A percentile compares a stretch with the other conserved stretches of the same genome.
These are phyloP conservation scores for Paratilapia polleni DNA, from an alignment of 2,113 vertebrate species.

Conservation along the genomic window DNA sequence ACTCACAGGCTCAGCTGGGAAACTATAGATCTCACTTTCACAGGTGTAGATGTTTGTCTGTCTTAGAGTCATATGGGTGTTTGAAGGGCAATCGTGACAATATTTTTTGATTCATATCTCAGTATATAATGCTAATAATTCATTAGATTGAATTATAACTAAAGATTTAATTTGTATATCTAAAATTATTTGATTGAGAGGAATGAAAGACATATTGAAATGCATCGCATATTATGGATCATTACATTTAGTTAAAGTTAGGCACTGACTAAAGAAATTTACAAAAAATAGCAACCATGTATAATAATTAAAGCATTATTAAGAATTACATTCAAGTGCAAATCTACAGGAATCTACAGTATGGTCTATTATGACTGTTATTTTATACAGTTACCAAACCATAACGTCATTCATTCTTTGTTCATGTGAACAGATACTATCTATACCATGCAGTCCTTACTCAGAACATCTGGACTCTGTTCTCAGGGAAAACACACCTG, in stretches of 20 bases:
- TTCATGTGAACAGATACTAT: conserved; percentile 8
- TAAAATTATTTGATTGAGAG: neutral
- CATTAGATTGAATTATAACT: neutral
- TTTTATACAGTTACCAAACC: neutral
- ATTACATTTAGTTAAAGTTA: neutral
- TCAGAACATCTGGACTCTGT: conserved; percentile 21
- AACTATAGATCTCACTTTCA: conserved; percentile 30
- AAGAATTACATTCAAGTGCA: neutral
- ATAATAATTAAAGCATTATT: neutral
- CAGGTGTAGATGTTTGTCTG: neutral
- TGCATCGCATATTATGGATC: neutral
- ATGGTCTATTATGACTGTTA: neutral
- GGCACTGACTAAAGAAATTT: neutral
- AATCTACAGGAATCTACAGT: neutral
- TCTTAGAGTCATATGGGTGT: neutral
- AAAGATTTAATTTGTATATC: fast-evolving
- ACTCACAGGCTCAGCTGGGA: conserved; percentile 55
- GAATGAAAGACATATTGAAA: neutral
- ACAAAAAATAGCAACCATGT: neutral
- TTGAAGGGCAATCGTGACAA: neutral
- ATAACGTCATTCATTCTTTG: neutral
- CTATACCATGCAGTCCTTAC: neutral
- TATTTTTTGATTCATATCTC: neutral
- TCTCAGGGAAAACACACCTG: conserved; percentile 15
- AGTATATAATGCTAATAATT: neutral